Conservation (phyloP, 1,140 invertebrate genomes). For the Aphis gossypii region DNA sequence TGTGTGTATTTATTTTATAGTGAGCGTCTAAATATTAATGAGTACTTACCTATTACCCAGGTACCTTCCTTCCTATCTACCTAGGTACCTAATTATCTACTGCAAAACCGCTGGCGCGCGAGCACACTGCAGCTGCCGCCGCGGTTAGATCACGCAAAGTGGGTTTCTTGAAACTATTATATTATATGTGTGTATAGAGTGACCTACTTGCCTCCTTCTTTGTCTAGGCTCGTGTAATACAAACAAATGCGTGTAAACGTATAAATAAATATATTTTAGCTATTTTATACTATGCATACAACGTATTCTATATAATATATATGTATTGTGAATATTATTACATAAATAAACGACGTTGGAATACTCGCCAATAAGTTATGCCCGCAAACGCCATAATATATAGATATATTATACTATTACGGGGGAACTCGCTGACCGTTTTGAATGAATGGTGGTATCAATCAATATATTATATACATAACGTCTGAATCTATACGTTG, state of each 20-base stretch:
- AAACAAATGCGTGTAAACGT: not conserved
- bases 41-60: not conserved
- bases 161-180: not conserved
- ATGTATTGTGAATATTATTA: not conserved
- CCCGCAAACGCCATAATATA: not conserved
- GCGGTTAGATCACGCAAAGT: not conserved
- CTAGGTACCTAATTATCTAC: not conserved
- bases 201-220: constrained; percentile 12
- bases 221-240: not conserved
- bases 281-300: not conserved
- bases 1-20: not conserved
- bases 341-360: not conserved
- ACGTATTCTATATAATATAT: too few relatives aligned
- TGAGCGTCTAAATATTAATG: not conserved
- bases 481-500: not conserved
- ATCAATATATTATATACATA: not conserved
- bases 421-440: not conserved
- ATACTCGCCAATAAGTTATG: not conserved
- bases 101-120: not conserved
- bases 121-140: not conserved
- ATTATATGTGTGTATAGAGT: not conserved
- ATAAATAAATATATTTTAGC: not conserved
- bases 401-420: not conserved
- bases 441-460: not conserved
- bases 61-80: too few relatives aligned